Base-by-base conservation (phyloP, 2,113 vertebrate genomes). In the Colinus virginianus region DNA sequence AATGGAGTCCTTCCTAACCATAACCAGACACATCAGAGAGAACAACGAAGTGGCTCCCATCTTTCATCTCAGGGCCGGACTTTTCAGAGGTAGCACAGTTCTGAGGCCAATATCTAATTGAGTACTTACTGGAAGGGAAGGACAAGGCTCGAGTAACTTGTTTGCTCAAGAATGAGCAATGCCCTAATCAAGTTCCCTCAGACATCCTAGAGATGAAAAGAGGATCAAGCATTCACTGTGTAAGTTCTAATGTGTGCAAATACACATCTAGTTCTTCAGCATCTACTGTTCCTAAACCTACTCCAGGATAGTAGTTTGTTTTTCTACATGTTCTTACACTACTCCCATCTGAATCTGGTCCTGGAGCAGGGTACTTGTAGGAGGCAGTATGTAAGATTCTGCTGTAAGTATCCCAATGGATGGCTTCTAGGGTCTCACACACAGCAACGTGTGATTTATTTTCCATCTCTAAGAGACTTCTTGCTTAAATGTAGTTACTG, bases 221-320 rank as follows among this genome's bases (percentile, higher is more conserved):
- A 16, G 23, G 30, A 71, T n/a, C 34, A 70, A 25, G 16, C 5
- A 19, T 46, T 92, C 1, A 0, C 45, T 78, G 1, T 0, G 0
- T 19, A 58, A 62, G 30, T 36, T 81, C 62, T 67, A 61, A 26
- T 3, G 36, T 53, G 68, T 34, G 45, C 46, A 53, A 26, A 62
- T 2, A 49, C 8, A 10, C 3, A 56, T 2, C 9, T 66, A 7
- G 6, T 34, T 46, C 79, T 34, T 68, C 69, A 71, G 46, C 61
- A 86, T 30, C 49, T 16, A 6, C 40, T 49, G 48, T 23, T 48
- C 42, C 32, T 55, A 51, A 51, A 53, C 15, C 36, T 51, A 51
- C 25, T 48, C 56, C 51, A 59, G 45, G 67, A 49, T 0, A 45
- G 34, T 3, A 25, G 20, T 64, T 75, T 72, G 34, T n/a, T n/a